Base-by-base conservation (phyloP, 2,888 invertebrate species). In the Lacanobia oleracea region DNA sequence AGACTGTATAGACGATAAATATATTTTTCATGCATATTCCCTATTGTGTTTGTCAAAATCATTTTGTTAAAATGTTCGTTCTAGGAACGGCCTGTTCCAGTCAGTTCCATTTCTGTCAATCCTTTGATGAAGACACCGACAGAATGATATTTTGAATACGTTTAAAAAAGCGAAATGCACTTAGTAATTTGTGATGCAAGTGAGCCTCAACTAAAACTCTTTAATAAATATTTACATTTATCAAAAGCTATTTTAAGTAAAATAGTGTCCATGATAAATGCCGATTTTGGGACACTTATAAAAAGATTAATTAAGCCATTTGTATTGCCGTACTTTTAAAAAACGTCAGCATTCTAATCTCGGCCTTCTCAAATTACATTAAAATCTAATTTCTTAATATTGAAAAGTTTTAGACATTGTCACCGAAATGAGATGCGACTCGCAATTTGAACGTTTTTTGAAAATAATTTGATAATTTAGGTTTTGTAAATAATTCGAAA, bases 221-320 rank as follows among this genome's bases (percentile, higher is more conserved):
- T 33, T 69, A 71, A 63, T 72, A 72, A 70, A 76, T 82, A 76
- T 71, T 79, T 70, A 81, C 64, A 72, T 50, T 59, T 54, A 65
- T 51, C 37, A 71, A 81, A 77, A 62, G 51, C 40, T 61, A 45
- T 56, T 75, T 33, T 53, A 60, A 45, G n/a, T 27, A 56, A 6
- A 54, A 53, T 63, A 37, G 56, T 76, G 53, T 77, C 59, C 33
- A 50, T 64, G 59, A 63, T 60, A 37, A 59, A 60, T 1, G 10
- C 21, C 8, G 33, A 16, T 40, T 27, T n/a, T 12, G n/a, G n/a
- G 37, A 27, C n/a, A n/a, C 50, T 10, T 43, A n/a, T 40, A 2
- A 21, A 50, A 37, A 48, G 7, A 48, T 1, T 18, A 18, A 48
- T 18, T 18, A 33, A 16, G 33, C 27, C 56, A 33, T 27, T 61